A percentile compares a stretch with the other conserved stretches of the same genome.
phyloP scores from a whole-genome alignment of 2,888 invertebrate genomes.

The Dione juno region DNA sequence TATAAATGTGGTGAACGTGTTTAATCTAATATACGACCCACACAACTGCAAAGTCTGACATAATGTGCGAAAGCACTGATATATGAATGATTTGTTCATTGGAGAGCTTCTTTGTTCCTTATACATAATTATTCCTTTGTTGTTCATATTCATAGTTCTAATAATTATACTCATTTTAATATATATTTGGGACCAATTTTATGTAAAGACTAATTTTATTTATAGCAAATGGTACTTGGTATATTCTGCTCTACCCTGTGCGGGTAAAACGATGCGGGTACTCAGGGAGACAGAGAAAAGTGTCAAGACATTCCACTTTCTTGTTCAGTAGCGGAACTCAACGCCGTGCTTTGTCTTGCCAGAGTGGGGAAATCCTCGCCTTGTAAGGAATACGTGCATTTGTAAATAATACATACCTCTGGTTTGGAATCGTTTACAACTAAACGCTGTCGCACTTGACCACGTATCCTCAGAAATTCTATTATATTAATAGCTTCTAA shows the following conservation, averaged over 20 bases:
- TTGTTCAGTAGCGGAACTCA: not conserved
- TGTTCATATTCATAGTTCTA: not conserved
- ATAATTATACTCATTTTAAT: no score
- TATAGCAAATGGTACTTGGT: no score
- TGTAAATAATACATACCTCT: no score
- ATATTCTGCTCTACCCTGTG: no score
- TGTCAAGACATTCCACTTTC: not conserved
- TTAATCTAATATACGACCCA: conserved; percentile 38
- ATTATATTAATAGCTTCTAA: not conserved
- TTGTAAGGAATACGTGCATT: no score
- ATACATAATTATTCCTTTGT: not conserved
- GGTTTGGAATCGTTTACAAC: no score
- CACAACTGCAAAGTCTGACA: conserved; percentile 29
- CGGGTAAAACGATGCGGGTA: no score
- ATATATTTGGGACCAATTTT: no score
- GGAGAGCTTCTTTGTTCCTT: conserved; percentile 10
- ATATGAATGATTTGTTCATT: conserved; percentile 23
- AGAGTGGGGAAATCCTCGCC: no score
- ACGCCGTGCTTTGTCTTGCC: no score
- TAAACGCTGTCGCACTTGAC: no score
- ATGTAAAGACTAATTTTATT: no score
- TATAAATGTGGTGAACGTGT: conserved; percentile 36
- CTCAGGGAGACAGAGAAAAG: not conserved
- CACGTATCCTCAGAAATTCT: not conserved
- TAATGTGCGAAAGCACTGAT: conserved; percentile 35